Evolutionary conservation across 1,140 invertebrate genomes (phyloP), one percentile per base, ranked within the genome.

Genomic region (Calliopsis andreniformis): DNA sequence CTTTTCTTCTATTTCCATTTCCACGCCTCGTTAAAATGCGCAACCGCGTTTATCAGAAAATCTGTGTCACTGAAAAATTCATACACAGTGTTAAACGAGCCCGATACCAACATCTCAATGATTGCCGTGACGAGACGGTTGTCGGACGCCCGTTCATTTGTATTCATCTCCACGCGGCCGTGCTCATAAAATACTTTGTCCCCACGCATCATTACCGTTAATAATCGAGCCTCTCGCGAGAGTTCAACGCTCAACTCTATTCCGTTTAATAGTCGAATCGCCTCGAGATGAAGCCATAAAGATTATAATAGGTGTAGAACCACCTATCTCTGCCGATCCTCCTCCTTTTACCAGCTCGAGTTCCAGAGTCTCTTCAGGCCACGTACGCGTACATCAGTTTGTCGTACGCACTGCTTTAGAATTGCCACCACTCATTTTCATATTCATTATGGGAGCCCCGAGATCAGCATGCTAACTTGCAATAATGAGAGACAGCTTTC

Each of bases 391-490:
- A 67, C 79, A 49, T 63, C 39, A 61, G 61, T 49, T 45, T 43
- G 53, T 69, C 45, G 53, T 64, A 16, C 53, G 42, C 47, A 25
- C 49, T 43, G 73, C 75, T 83, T 76, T 79, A 42, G 77, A 45
- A 72, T 82, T n/a, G 69, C 42, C 70, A 64, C 42, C 42, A 20
- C 81, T 79, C 61, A 76, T 76, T 83, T 84, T 84, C 77, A 79
- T 84, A 83, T 80, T 80, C 82, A 78, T 80, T 84, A 83, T 55
- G 71, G 28, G 66, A 39, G 63, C 32, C 72, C 67, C 59, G 51
- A 59, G 51, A 84, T 84, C 80, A 80, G 58, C 82, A 69, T 79
- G 80, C 77, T 84, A 84, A 84, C n/a, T 84, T 83, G 62, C 82
- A 66, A 70, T 84, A 83, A 79, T 70, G 71, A 84, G 62, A 69